Base-by-base conservation (phyloP, 2,888 invertebrate genomes). In the Coenonympha glycerion region DNA sequence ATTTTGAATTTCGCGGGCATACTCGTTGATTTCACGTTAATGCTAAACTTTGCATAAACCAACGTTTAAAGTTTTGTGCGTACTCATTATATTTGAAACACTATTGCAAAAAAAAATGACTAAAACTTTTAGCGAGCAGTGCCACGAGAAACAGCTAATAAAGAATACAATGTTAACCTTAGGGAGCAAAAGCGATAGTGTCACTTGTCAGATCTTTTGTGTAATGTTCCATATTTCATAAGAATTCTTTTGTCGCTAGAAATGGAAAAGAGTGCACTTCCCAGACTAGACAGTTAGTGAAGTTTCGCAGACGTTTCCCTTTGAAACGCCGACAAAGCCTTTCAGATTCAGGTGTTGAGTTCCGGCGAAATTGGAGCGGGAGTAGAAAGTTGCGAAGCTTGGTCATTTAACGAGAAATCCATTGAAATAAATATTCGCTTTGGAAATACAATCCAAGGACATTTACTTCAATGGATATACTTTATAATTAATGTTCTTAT, bases 311-410 rank as follows among this genome's bases (percentile, higher is more conserved):
- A 44, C 31, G 42, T 19, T 31, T 44, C 31, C 42, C 42, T 44
- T 44, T 44, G 42, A 31, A 44, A 31, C 15, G 22, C 42, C 42
- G 42, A 33, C 42, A 44, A 44, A 44, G 42, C 42, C 30, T 44
- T 31, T 44, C 42, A 44, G 42, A 31, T 44, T 31, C 42, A 44
- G 42, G 31, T 44, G 42, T 44, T n/a, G 31, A 44, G 42, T n/a
- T 31, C 31, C 9, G 31, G 2, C 4, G 13, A 31, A 44, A 44
- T 44, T 44, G 42, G 22, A 31, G 44, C 31, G 13, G 21, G 42
- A 22, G 11, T 28, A 15, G 21, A 22, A 44, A 31, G 31, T 44
- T 42, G 21, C 13, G 21, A 31, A 44, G 31, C 42, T 2, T 3
- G 6, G 42, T 21, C 19, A 41, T 19, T 41, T 41, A 18, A 19